Conservation (phyloP, 92 coral and sea anemone genomes). For the Paragorgia papillata region DNA sequence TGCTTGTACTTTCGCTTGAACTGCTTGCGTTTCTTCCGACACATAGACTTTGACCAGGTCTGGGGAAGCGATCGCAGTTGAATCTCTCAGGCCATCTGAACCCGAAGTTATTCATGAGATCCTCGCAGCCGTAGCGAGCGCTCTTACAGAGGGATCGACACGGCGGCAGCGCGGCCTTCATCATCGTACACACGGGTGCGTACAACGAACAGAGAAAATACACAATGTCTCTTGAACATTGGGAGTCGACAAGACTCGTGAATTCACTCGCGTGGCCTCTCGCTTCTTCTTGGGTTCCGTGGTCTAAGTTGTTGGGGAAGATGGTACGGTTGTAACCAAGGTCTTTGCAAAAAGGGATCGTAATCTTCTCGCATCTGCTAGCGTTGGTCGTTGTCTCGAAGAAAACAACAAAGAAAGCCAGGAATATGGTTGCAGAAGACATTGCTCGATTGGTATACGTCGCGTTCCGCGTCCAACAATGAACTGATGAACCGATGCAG, state of each 20-base stretch:
- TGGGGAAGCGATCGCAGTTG: constrained; percentile 72
- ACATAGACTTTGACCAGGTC: constrained; percentile 5
- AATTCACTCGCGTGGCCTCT: constrained; percentile 84
- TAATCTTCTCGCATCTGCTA: neutral
- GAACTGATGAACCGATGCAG: neutral
- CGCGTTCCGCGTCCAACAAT: neutral
- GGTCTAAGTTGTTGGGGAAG: constrained; percentile 86
- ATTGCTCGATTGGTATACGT: neutral
- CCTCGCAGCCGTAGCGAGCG: constrained; percentile 83
- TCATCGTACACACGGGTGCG: constrained; percentile 84
- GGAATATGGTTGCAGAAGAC: neutral
- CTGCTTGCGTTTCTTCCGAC: constrained; percentile 12
- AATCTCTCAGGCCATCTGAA: constrained; percentile 91
- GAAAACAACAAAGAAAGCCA: neutral
- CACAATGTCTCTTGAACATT: constrained; percentile 83
- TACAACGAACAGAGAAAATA: constrained; percentile 92
- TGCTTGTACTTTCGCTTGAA: neutral
- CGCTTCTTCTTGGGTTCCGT: constrained; percentile 93
- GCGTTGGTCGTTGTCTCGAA: neutral
- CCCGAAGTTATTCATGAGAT: constrained; percentile 74
- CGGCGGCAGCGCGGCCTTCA: constrained; percentile 83
- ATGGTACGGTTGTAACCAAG: constrained; percentile 84
- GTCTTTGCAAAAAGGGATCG: constrained; percentile 78
- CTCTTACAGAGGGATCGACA: constrained; percentile 82
- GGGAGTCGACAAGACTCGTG: constrained; percentile 77